Base-by-base conservation (phyloP, 1,140 invertebrate genomes). In the Amphibalanus amphitrite region DNA sequence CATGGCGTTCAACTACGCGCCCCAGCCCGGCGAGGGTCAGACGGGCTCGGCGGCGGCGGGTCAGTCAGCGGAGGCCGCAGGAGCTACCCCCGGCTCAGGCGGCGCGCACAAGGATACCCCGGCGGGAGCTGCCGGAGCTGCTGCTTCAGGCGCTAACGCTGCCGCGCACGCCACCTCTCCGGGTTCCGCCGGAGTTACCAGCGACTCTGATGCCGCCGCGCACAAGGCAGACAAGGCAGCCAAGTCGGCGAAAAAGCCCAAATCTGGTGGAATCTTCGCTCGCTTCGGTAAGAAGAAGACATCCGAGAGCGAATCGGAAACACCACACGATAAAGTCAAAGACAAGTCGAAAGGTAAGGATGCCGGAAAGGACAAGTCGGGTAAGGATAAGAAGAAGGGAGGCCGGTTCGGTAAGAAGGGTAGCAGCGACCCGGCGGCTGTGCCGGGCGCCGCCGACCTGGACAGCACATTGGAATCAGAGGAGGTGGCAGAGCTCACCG, bases 1-100 rank as follows among this genome's bases (percentile, higher is more conserved):
- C 47, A 59, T 23, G 29, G 75, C 75, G n/a, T 75, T 75, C 72
- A 75, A 75, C 29, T 75, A 75, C 38, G 73, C 75, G 64, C 75
- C 75, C 4, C 29, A 17, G 23, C 1, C 1, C 29, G 47, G 70
- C 72, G 8, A 73, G 72, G 23, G 74, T 73, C 6, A 73, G 73
- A n/a, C 72, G 73, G 23, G 23, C 30, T 15, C 28, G 33, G 38
- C 65, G 74, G 74, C 69, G 74, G 74, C 65, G 17, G 26, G 65
- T 10, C n/a, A 10, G 65, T 15, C 70, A 26, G 65, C 73, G 1
- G 72, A 72, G 23, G 23, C 68, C 6, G 28, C n/a, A 23, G 47
- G 47, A 20, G 47, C 47, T 59, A 1, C 72, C 0, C 71, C 74
- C 8, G 74, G 73, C 10, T 72, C 72, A 17, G 70, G 72, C 15